Conservation (phyloP, 2,888 invertebrate species). For the Omphaloscelis lunosa region DNA sequence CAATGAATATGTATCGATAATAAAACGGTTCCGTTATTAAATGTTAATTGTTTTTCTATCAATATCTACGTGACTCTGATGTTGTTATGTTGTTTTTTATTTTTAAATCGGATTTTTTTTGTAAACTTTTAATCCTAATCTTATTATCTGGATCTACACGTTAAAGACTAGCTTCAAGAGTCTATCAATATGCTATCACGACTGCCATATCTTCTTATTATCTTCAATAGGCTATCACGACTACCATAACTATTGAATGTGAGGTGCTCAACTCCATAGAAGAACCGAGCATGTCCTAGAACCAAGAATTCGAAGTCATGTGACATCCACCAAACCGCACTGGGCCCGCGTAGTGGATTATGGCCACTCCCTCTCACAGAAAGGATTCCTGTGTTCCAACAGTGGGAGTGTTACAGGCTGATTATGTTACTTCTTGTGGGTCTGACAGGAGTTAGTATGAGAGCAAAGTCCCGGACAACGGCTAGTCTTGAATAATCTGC, state of each 20-base stretch:
- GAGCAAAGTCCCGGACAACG: no score
- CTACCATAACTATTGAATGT: not conserved
- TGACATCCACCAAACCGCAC: not conserved
- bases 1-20: conserved; percentile 39
- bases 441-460: not conserved
- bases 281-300: not conserved
- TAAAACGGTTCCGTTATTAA: conserved; percentile 34
- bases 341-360: not conserved
- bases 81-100: not conserved
- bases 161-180: not conserved
- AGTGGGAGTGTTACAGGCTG: not conserved
- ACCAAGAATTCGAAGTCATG: not conserved
- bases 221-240: no score
- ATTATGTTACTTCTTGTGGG: not conserved
- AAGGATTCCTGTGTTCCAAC: not conserved
- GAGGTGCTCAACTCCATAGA: not conserved
- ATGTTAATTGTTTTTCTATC: conserved; percentile 23
- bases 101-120: not conserved
- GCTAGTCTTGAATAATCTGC: not conserved
- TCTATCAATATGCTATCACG: no score
- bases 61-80: conserved; percentile 9
- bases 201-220: no score
- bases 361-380: not conserved
- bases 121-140: not conserved
- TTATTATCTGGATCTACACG: not conserved